Evolutionary conservation across 2,113 vertebrate genomes (phyloP).

Genomic region (Callorhinus ursinus): DNA sequence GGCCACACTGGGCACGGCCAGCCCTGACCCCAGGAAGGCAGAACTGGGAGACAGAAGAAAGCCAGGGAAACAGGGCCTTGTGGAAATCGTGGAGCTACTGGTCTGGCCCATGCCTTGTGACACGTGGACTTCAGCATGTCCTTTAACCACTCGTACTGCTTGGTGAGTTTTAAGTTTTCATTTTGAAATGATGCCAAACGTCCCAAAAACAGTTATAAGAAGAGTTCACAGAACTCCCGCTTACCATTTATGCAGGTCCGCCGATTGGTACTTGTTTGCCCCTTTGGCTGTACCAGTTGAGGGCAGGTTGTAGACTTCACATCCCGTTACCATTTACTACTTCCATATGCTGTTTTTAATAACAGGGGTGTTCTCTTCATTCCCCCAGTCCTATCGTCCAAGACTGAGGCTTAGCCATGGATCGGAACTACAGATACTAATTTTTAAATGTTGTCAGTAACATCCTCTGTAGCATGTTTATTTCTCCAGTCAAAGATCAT

Average conservation of each 20-base stretch:
- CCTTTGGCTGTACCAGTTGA: not conserved
- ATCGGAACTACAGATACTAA: not conserved
- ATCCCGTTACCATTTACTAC: not conserved
- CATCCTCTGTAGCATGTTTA: not conserved
- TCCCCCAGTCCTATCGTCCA: not conserved
- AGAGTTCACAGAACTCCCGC: not conserved
- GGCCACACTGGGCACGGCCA: no score
- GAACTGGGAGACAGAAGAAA: not conserved
- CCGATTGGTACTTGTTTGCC: not conserved
- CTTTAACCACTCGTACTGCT: not conserved
- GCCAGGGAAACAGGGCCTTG: fast-evolving
- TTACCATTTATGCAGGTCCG: not conserved
- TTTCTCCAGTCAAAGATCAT: not conserved
- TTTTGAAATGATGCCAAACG: not conserved
- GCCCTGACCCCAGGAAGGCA: not conserved
- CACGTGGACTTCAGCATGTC: not conserved
- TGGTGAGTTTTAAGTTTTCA: not conserved
- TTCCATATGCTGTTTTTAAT: not conserved
- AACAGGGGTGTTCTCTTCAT: not conserved
- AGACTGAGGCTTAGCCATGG: not conserved
- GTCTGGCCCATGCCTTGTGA: fast-evolving
- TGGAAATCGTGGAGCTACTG: not conserved
- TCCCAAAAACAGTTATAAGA: not conserved
- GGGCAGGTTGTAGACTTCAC: not conserved
- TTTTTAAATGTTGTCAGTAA: not conserved